Evolutionary conservation across 2,797 vertebrate species (phyloP).

Genomic region (Arremon brunneinucha): DNA sequence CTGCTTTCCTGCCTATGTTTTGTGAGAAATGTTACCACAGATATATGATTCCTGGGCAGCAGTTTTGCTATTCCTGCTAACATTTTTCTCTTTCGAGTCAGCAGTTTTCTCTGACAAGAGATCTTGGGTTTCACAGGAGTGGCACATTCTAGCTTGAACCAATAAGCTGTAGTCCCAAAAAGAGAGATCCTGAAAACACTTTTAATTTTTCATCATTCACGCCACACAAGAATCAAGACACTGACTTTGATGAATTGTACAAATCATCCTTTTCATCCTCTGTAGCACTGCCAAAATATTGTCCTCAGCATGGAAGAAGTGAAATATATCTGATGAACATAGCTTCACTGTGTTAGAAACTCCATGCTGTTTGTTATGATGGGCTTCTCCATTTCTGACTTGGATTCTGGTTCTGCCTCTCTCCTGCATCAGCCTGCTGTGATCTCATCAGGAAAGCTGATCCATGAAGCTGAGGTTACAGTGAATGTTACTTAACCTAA

Average conservation of each 20-base stretch:
- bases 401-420: background rate
- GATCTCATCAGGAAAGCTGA: constrained; percentile 44
- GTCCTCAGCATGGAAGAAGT: background rate
- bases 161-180: constrained; percentile 25
- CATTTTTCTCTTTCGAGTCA: background rate
- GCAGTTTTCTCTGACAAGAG: background rate
- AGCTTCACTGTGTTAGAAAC: background rate
- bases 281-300: constrained; percentile 10
- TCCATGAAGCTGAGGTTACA: background rate
- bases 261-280: background rate
- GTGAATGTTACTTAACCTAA: constrained; percentile 1
- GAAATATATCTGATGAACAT: background rate
- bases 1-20: background rate
- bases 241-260: background rate
- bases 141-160: background rate
- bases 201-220: background rate
- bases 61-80: background rate
- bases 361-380: background rate
- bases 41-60: background rate
- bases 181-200: background rate
- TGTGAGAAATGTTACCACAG: background rate
- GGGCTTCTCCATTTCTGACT: background rate
- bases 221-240: background rate
- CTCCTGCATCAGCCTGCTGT: background rate
- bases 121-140: constrained; percentile 15